Conservation (phyloP, 1,140 invertebrate genomes). For the Agrypnia vestita region DNA sequence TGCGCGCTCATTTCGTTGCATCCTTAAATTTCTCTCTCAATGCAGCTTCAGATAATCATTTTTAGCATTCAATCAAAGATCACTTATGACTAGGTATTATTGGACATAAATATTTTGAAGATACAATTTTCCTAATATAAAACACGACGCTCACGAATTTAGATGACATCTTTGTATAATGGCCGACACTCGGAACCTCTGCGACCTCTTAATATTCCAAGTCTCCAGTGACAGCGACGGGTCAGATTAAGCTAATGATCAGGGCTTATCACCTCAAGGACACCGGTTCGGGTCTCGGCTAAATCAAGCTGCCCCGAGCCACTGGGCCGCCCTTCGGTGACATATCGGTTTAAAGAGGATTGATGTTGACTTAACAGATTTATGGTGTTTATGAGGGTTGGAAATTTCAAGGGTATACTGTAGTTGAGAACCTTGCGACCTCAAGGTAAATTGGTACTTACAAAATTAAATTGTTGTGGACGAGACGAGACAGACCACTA, state of each 20-base stretch:
- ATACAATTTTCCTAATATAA: no score
- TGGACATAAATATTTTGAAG: no score
- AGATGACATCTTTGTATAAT: not conserved
- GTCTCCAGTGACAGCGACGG: not conserved
- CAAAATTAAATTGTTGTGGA: no score
- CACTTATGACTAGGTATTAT: no score
- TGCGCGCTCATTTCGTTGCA: no score
- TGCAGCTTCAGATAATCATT: no score
- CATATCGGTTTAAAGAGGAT: constrained; percentile 30
- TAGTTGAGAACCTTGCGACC: no score
- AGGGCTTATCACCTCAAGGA: constrained; percentile 9
- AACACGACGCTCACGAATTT: no score
- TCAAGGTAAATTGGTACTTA: not conserved
- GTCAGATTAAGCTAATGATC: constrained; percentile 19
- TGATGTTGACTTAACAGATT: constrained; percentile 21
- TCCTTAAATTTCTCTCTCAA: no score
- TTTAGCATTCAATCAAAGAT: no score
- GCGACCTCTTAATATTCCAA: not conserved
- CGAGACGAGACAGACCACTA: no score
- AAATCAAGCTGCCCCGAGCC: not conserved
- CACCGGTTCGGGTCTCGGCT: constrained; percentile 15
- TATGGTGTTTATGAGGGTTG: constrained; percentile 15
- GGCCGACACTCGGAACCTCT: not conserved
- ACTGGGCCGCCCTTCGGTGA: not conserved
- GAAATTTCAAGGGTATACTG: not conserved